Evolutionary conservation across 2,113 vertebrate genomes (phyloP).

Genomic region (Sapayoa aenigma): DNA sequence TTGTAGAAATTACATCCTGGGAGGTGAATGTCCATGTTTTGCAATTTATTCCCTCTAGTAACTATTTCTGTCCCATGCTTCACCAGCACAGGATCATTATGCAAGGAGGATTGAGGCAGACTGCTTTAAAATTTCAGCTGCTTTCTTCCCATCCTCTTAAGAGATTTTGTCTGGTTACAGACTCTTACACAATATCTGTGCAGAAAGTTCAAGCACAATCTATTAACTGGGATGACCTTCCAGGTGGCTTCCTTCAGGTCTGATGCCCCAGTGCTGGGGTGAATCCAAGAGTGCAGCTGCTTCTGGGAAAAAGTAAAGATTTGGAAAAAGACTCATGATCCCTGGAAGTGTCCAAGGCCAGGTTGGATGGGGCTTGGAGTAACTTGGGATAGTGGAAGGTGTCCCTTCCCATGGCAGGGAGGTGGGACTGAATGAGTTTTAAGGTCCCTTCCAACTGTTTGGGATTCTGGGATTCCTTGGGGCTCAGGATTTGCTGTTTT

Average conservation of each 20-base stretch:
- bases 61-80: neutral
- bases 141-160: neutral
- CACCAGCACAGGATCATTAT: neutral
- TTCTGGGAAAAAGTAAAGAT: neutral
- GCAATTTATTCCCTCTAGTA: neutral
- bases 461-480: neutral
- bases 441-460: neutral
- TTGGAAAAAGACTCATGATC: neutral
- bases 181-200: neutral
- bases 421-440: neutral
- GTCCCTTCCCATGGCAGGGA: neutral
- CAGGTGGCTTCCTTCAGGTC: neutral
- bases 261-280: neutral
- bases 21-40: neutral
- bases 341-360: neutral
- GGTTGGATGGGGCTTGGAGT: neutral
- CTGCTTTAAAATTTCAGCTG: neutral
- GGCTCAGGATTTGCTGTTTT: neutral
- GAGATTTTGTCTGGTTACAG: neutral
- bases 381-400: accelerated
- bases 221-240: neutral
- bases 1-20: too few relatives aligned
- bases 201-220: neutral
- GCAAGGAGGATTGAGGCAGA: neutral
- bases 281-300: neutral